These are phyloP conservation scores for Tenebrio molitor DNA, from an alignment of 1,140 invertebrate genomes.

Conservation along the genomic window DNA sequence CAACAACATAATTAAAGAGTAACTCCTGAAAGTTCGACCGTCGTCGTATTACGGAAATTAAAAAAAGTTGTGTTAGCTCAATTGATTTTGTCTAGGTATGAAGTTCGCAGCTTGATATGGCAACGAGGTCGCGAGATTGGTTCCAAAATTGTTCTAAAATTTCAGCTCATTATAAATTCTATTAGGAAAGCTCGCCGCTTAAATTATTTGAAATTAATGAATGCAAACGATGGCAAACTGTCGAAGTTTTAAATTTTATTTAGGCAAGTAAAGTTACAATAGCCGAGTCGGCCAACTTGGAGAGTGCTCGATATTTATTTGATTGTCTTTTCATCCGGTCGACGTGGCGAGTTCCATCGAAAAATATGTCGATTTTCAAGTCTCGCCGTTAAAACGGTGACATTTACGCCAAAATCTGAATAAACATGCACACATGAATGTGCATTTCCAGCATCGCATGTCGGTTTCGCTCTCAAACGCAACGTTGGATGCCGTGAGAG, in stretches of 20 bases:
- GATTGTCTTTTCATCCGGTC: not conserved
- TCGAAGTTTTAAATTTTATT: conserved; percentile 40
- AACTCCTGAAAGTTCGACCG: conserved; percentile 12
- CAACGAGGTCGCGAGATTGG: conserved; percentile 12
- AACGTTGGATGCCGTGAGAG: conserved; percentile 3
- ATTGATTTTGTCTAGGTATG: conserved; percentile 34
- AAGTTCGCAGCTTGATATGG: conserved; percentile 3
- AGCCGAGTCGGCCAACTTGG: conserved; percentile 1
- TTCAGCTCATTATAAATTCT: conserved; percentile 38
- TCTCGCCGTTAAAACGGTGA: conserved; percentile 13
- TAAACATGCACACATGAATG: too few relatives aligned
- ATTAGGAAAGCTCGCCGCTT: conserved; percentile 27
- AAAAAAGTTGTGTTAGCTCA: conserved; percentile 8
- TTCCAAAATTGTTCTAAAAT: conserved; percentile 32
- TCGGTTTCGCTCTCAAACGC: too few relatives aligned
- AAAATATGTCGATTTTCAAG: conserved; percentile 19
- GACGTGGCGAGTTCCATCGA: not conserved
- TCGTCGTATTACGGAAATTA: conserved; percentile 17
- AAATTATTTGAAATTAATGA: conserved; percentile 38
- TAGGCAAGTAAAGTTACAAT: conserved; percentile 9
- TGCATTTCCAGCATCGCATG: too few relatives aligned
- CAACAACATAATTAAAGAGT: conserved; percentile 35
- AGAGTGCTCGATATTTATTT: conserved; percentile 11
- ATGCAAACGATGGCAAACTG: conserved; percentile 39
- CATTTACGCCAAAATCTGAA: too few relatives aligned